Percentiles rank a stretch among this genome's conserved stretches.
These are phyloP conservation scores for Mizuhopecten yessoensis DNA, from an alignment of 1,140 invertebrate genomes.

Conservation along the genomic window DNA sequence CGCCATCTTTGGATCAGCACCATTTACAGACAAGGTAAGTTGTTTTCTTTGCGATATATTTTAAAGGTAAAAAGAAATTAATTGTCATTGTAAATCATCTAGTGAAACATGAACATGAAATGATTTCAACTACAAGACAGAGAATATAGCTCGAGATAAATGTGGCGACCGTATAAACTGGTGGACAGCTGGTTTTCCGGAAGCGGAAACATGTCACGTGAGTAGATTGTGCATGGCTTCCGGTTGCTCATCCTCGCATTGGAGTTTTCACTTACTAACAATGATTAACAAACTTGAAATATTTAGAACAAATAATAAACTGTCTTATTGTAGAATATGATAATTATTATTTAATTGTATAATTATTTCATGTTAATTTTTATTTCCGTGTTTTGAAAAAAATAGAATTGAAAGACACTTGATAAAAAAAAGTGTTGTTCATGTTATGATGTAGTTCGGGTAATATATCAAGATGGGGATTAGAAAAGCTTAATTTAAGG, in stretches of 20 bases:
- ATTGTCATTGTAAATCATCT: not conserved
- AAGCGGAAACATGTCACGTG: conserved; percentile 31
- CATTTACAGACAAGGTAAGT: not conserved
- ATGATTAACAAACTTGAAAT: not conserved
- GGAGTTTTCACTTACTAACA: conserved; percentile 7
- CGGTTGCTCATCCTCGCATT: conserved; percentile 31
- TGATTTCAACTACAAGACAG: not conserved
- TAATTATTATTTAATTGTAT: too few relatives aligned
- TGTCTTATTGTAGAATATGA: too few relatives aligned
- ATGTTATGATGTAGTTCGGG: too few relatives aligned
- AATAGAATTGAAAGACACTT: too few relatives aligned
- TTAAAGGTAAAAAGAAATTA: too few relatives aligned
- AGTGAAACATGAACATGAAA: not conserved
- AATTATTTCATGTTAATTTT: too few relatives aligned
- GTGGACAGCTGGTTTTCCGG: conserved; percentile 22
- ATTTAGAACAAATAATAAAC: too few relatives aligned
- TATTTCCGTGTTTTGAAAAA: too few relatives aligned
- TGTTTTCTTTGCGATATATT: not conserved
- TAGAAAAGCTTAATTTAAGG: too few relatives aligned
- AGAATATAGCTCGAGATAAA: not conserved
- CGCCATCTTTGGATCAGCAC: not conserved
- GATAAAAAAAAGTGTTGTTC: too few relatives aligned
- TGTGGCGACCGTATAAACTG: not conserved
- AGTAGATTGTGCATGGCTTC: conserved; percentile 37
- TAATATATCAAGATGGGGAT: too few relatives aligned